Evolutionary conservation across 2,888 invertebrate genomes (phyloP).

Genomic region (Trissonchulus latispiculum): DNA sequence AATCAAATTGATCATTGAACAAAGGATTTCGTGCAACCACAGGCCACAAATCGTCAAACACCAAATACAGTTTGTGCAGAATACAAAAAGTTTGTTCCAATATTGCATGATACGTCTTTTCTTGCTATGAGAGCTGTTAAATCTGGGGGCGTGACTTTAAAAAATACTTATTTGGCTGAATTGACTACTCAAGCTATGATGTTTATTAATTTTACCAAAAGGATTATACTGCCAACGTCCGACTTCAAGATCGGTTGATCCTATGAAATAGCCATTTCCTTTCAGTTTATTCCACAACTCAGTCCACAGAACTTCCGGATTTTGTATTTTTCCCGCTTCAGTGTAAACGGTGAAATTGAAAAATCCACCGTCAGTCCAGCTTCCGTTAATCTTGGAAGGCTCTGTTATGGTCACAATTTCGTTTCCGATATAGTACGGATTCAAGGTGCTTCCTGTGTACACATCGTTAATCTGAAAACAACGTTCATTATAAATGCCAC

Average conservation of each 20-base stretch:
- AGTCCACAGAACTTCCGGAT: neutral
- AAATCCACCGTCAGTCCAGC: neutral
- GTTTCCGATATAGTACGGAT: neutral
- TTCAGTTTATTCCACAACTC: constrained; percentile 16
- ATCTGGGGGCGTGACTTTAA: too few species aligned
- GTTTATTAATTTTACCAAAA: too few species aligned
- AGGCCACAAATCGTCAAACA: too few species aligned
- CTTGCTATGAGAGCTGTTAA: too few species aligned
- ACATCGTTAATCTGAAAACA: neutral
- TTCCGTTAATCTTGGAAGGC: neutral
- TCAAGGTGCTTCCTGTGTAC: neutral
- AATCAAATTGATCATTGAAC: too few species aligned
- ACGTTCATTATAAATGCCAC: too few species aligned
- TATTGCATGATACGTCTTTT: too few species aligned
- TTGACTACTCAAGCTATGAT: too few species aligned
- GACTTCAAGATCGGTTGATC: constrained; percentile 37
- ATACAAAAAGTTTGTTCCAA: too few species aligned
- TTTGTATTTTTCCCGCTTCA: constrained; percentile 29
- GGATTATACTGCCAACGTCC: constrained; percentile 29
- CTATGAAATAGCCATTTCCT: constrained; percentile 38
- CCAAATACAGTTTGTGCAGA: too few species aligned
- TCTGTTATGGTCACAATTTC: neutral
- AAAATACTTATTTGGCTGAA: too few species aligned
- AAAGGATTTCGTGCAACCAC: too few species aligned
- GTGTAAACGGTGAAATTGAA: constrained; percentile 32